Evolutionary conservation across 2,888 invertebrate genomes (phyloP).

Genomic region (Dioctria rufipes): DNA sequence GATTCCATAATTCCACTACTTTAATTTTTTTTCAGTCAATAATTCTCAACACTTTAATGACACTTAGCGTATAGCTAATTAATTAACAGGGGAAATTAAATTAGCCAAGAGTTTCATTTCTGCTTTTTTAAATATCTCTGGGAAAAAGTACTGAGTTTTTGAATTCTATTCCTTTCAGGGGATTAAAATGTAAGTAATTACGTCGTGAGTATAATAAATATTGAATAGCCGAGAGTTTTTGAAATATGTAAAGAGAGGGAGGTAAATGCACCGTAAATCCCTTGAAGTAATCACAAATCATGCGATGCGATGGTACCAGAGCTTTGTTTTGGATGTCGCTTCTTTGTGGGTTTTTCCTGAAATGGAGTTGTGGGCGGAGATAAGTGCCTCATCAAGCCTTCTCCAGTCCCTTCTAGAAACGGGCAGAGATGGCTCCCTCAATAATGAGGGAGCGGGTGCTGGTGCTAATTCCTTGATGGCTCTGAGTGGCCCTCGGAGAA

Average conservation of each 20-base stretch:
- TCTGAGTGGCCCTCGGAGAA: too few species aligned
- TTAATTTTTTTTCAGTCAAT: too few species aligned
- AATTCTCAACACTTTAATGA: background rate
- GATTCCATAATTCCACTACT: too few species aligned
- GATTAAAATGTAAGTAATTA: constrained; percentile 31
- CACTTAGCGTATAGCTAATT: constrained; percentile 31
- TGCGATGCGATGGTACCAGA: background rate
- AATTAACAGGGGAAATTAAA: constrained; percentile 41
- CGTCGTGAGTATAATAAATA: constrained; percentile 6
- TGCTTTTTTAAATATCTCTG: too few species aligned
- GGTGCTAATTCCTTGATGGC: too few species aligned
- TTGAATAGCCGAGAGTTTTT: constrained; percentile 23
- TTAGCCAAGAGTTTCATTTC: background rate
- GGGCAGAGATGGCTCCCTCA: too few species aligned
- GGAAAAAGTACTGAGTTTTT: background rate
- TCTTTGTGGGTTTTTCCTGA: background rate
- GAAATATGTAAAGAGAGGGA: background rate
- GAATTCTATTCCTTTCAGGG: constrained; percentile 17
- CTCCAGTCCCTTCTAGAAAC: too few species aligned
- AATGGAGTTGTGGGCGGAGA: too few species aligned
- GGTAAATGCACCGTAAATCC: background rate
- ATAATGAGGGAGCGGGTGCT: too few species aligned
- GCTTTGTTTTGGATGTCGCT: too few species aligned
- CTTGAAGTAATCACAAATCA: constrained; percentile 6
- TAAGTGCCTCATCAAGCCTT: too few species aligned